These are phyloP conservation scores for Acheta domesticus DNA, from an alignment of 2,888 invertebrate species.

Conservation along the genomic window DNA sequence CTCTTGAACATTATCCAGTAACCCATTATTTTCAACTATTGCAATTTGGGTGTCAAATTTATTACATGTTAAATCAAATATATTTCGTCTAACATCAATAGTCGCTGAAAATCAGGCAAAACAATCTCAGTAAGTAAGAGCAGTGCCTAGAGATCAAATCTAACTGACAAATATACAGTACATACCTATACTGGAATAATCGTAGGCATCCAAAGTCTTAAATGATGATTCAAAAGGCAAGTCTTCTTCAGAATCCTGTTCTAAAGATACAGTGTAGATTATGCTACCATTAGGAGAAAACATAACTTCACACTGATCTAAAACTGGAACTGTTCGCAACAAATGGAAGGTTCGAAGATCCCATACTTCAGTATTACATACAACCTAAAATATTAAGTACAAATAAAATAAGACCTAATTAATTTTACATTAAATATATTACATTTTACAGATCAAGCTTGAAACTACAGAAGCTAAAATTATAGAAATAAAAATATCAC, in stretches of 20 bases:
- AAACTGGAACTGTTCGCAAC: slow-evolving; percentile 85
- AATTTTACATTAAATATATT: background rate
- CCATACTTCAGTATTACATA: slow-evolving; percentile 99
- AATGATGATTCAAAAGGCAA: slow-evolving; percentile 86
- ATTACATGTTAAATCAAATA: slow-evolving; percentile 81
- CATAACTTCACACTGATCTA: slow-evolving; percentile 85
- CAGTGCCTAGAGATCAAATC: background rate
- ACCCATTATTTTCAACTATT: slow-evolving; percentile 83
- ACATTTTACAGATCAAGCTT: background rate
- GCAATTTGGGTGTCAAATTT: slow-evolving; percentile 82
- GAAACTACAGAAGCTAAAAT: background rate
- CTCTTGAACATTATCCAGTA: slow-evolving; percentile 80
- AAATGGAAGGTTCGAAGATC: slow-evolving; percentile 92
- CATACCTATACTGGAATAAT: slow-evolving; percentile 86
- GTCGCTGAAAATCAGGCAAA: slow-evolving; percentile 62
- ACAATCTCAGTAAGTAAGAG: background rate
- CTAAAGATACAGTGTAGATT: slow-evolving; percentile 81
- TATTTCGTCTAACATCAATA: slow-evolving; percentile 85
- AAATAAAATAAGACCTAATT: slow-evolving; percentile 25
- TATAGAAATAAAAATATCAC: background rate
- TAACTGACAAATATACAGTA: background rate
- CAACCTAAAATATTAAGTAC: slow-evolving; percentile 56
- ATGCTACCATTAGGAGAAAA: slow-evolving; percentile 86
- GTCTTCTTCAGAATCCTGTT: slow-evolving; percentile 64
- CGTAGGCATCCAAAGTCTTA: slow-evolving; percentile 88